Conservation (phyloP, 2,113 vertebrate species). For the Serilophus lunatus region DNA sequence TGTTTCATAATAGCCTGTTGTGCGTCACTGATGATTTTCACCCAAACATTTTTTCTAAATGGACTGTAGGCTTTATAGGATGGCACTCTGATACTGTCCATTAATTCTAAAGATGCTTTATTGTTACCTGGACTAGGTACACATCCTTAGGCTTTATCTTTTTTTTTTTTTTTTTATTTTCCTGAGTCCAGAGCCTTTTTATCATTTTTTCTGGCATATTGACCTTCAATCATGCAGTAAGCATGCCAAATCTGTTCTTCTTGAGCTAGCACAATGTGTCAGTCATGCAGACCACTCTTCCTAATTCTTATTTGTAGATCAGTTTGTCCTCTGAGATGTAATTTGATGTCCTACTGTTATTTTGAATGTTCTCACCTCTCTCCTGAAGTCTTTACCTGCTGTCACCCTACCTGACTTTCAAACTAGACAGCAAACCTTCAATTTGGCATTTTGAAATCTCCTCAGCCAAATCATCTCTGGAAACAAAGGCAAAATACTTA, state of each 20-base stretch:
- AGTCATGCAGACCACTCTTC: background rate
- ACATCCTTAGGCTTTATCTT: slow-evolving; percentile 32
- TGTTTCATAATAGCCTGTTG: background rate
- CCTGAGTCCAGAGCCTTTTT: background rate
- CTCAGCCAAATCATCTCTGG: background rate
- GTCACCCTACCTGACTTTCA: background rate
- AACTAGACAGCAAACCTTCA: background rate
- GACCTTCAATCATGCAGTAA: slow-evolving; percentile 52
- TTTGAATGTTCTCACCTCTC: background rate
- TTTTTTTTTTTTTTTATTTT: background rate
- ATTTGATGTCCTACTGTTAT: background rate
- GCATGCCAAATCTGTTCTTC: slow-evolving; percentile 21
- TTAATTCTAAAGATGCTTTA: background rate
- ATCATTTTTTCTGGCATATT: slow-evolving; percentile 34
- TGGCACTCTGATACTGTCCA: background rate
- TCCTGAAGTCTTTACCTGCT: background rate
- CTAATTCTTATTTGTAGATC: slow-evolving; percentile 1
- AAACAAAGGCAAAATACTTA: background rate
- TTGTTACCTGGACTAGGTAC: slow-evolving; percentile 10
- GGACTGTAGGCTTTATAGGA: background rate
- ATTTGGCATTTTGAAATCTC: background rate
- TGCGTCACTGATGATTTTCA: background rate
- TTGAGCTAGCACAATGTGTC: slow-evolving; percentile 10
- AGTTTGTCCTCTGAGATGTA: background rate
- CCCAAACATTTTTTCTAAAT: background rate